A percentile compares a stretch with the other conserved stretches of the same genome.
These are phyloP conservation scores for Todiramphus chloris DNA, from an alignment of 2,113 vertebrate species.

Conservation along the genomic window DNA sequence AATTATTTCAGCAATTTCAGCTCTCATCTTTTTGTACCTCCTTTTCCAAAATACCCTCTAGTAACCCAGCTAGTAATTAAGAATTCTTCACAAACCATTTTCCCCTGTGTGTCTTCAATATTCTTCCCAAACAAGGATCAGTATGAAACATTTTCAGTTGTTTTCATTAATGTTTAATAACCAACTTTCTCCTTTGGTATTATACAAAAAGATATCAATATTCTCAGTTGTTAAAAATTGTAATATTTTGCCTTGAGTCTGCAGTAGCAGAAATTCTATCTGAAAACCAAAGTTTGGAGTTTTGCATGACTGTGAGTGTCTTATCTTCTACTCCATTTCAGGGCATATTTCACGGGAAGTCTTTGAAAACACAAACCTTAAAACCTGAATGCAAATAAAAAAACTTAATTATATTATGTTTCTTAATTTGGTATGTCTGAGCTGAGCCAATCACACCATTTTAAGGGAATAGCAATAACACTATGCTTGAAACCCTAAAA, in stretches of 20 bases:
- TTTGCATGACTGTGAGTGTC: neutral
- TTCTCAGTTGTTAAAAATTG: neutral
- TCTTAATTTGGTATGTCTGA: neutral
- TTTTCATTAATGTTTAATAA: conserved; percentile 27
- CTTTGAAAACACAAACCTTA: neutral
- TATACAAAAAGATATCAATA: neutral
- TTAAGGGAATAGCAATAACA: neutral
- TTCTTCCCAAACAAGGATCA: neutral
- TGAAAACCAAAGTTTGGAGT: neutral
- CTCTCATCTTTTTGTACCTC: neutral
- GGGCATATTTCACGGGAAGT: neutral
- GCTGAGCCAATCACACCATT: neutral
- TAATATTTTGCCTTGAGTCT: neutral
- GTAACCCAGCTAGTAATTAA: neutral
- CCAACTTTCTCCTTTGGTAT: neutral
- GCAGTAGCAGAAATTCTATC: neutral
- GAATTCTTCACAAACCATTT: neutral
- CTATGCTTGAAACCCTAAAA: neutral
- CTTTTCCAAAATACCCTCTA: neutral
- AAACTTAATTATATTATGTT: neutral
- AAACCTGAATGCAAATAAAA: neutral
- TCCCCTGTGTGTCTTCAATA: neutral
- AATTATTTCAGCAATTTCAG: neutral
- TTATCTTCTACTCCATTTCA: neutral
- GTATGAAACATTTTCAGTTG: neutral